Evolutionary conservation across 2,113 vertebrate species (phyloP), one percentile per base, ranked within the genome.

Genomic region (Pterophyllum scalare): DNA sequence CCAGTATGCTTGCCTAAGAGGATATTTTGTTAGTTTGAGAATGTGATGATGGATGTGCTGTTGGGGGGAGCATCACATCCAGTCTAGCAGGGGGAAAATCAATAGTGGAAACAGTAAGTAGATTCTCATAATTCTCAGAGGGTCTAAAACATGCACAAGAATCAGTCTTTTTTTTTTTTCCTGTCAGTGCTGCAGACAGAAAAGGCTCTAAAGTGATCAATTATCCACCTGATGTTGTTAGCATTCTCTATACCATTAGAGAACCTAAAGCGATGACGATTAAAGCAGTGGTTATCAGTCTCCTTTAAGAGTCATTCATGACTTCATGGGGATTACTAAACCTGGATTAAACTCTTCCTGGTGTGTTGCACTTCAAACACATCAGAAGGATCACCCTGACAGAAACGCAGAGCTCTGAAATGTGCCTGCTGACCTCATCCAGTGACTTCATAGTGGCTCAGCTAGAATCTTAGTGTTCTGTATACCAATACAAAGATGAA

Each of bases 11-110:
- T 8, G 60, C 80, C 81, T 89, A 58, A 81, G 77, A 79, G 33
- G 57, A 70, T 65, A 77, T 75, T n/a, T 28, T 83, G 81, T 46
- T 81, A 52, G 75, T 57, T 56, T 65, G 85, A 96, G 94, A 95
- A 93, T 94, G 89, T 88, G 87, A 57, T 79, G 87, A 76, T 80
- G 58, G 86, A 89, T 94, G 92, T 94, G 92, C 95, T 94, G 86
- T 87, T 93, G 86, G 78, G 72, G 33, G 75, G 67, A 72, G 85
- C 77, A 89, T 90, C 86, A 79, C 74, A 89, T 59, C 74, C 33
- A 59, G 75, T 85, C 65, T 19, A 62, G 58, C 52, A 72, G 35
- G 85, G 58, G 35, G 31, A 70, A 91, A 92, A 94, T 92, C 88
- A 87, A 91, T 88, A 82, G 35, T n/a, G 59, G 70, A 87, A 86